Percentiles rank a stretch among this genome's conserved stretches.
Conservation (phyloP, 2,888 invertebrate species). For the Ichneumoninae sp. region DNA sequence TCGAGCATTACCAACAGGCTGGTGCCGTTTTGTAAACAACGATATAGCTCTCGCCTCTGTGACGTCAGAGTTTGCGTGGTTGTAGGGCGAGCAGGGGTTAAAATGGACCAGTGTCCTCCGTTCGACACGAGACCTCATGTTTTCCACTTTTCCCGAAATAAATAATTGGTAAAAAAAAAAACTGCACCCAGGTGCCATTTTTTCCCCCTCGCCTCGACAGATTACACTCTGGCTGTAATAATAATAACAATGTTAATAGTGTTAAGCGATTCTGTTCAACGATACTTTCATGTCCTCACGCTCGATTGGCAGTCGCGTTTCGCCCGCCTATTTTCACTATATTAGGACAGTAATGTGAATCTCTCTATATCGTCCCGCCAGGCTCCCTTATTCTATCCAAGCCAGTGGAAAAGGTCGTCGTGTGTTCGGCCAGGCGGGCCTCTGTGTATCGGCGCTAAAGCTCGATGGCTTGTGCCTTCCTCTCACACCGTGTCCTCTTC, state of each 20-base stretch:
- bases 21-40: conserved; percentile 24
- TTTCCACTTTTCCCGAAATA: not conserved
- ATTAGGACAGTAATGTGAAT: conserved; percentile 43
- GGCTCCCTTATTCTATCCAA: conserved; percentile 40
- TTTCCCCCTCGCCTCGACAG: not conserved
- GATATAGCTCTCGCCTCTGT: not conserved
- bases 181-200: too few species aligned
- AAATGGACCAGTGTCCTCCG: too few species aligned
- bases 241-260: not conserved
- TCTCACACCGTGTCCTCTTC: not conserved
- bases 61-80: not conserved
- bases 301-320: conserved; percentile 43
- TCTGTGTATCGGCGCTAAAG: conserved; percentile 4
- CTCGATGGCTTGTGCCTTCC: conserved; percentile 11
- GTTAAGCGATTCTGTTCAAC: conserved; percentile 7
- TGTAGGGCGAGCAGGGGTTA: too few species aligned
- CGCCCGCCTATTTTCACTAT: conserved; percentile 2
- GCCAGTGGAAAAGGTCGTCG: conserved; percentile 63
- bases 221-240: not conserved
- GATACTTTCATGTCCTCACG: conserved; percentile 62
- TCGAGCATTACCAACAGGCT: conserved; percentile 1
- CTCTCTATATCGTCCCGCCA: not conserved
- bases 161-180: not conserved
- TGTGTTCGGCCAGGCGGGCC: conserved; percentile 43
- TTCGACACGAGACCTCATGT: too few species aligned